phyloP scores from a whole-genome alignment of 2,888 invertebrate species.

The Melanargia galathea region DNA sequence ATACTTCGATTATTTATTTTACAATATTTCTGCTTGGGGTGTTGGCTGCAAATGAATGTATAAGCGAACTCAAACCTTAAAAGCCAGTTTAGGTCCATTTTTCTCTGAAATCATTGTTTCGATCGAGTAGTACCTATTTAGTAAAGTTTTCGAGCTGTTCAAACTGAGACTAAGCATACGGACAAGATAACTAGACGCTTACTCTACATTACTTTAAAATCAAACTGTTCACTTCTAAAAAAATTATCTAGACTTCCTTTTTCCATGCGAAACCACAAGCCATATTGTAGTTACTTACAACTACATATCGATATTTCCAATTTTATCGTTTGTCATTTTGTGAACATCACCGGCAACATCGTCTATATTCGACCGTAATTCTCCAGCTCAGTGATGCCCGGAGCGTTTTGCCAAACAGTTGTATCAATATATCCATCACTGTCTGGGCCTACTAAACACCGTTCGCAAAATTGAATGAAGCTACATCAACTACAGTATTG shows the following conservation, averaged over 20 bases:
- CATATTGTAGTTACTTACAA: too few relatives aligned
- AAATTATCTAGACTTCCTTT: neutral
- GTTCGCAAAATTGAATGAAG: neutral
- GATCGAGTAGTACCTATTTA: too few relatives aligned
- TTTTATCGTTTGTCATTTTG: neutral
- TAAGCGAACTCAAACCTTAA: too few relatives aligned
- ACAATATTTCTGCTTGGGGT: too few relatives aligned
- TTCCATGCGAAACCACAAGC: neutral
- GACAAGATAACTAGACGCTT: neutral
- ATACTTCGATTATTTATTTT: too few relatives aligned
- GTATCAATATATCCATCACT: neutral
- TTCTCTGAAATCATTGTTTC: too few relatives aligned
- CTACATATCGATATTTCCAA: neutral
- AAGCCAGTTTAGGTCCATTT: too few relatives aligned
- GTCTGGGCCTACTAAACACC: neutral
- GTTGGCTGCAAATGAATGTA: too few relatives aligned
- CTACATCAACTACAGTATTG: neutral
- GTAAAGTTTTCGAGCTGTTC: too few relatives aligned
- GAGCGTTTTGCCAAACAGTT: slow-evolving; percentile 2
- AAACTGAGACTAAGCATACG: too few relatives aligned
- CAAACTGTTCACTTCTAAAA: too few relatives aligned
- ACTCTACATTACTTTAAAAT: neutral
- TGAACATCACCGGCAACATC: neutral
- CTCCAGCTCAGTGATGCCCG: neutral
- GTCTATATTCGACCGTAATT: neutral